Evolutionary conservation across 2,888 invertebrate species (phyloP).

Genomic region (Psylliodes chrysocephalus): DNA sequence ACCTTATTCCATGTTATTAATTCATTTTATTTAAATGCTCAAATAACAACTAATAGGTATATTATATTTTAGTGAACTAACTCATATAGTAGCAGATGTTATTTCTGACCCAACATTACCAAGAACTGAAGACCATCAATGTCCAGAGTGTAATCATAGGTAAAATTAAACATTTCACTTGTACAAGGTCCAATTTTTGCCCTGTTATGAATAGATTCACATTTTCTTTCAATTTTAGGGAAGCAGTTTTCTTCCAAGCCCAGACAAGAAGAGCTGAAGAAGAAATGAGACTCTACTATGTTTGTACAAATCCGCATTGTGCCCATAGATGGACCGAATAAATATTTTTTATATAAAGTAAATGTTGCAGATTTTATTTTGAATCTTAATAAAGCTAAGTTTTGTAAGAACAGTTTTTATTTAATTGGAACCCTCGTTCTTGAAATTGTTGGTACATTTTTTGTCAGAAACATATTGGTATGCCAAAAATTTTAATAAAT

Average conservation of each 20-base stretch:
- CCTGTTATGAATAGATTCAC: too few species aligned
- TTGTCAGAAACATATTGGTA: too few species aligned
- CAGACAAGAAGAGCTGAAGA: conserved; percentile 97
- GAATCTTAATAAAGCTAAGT: neutral
- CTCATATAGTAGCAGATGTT: conserved; percentile 98
- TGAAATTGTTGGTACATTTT: too few species aligned
- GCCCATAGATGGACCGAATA: conserved; percentile 97
- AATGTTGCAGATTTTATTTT: neutral
- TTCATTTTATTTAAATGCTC: too few species aligned
- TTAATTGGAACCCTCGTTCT: too few species aligned
- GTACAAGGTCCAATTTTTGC: too few species aligned
- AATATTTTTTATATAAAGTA: neutral
- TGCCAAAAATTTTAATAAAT: too few species aligned
- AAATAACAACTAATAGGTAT: too few species aligned
- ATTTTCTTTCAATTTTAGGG: conserved; percentile 60
- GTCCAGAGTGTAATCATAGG: conserved; percentile 93
- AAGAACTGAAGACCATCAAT: conserved; percentile 97
- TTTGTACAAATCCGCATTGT: conserved; percentile 92
- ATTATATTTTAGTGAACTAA: conserved; percentile 79
- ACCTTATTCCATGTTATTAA: too few species aligned
- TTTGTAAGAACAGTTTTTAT: neutral
- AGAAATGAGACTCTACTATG: conserved; percentile 97
- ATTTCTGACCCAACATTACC: conserved; percentile 98
- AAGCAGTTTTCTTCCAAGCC: conserved; percentile 99
- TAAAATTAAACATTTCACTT: too few species aligned